Conservation (phyloP, 2,888 invertebrate genomes). For the Mythimna albipuncta region DNA sequence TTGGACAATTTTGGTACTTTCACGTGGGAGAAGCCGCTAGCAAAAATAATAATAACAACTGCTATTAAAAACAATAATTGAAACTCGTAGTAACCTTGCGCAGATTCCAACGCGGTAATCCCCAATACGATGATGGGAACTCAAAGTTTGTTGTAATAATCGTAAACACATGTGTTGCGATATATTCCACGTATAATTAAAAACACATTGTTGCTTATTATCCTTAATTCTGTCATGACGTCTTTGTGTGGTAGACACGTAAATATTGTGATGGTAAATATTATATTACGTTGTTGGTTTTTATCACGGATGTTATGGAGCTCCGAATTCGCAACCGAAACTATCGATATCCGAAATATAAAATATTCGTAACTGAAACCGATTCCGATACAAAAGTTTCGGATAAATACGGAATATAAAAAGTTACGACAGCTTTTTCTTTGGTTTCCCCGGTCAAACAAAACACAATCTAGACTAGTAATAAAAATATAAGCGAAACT, state of each 20-base stretch:
- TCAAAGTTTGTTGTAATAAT: slow-evolving; percentile 19
- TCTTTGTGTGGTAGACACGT: slow-evolving; percentile 28
- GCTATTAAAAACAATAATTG: neutral
- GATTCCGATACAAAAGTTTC: no score
- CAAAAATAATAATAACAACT: slow-evolving; percentile 3
- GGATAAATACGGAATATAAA: no score
- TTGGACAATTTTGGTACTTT: no score
- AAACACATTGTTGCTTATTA: slow-evolving; percentile 51
- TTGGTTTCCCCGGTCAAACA: no score
- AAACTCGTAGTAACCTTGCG: slow-evolving; percentile 9
- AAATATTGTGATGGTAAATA: slow-evolving; percentile 38
- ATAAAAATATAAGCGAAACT: no score
- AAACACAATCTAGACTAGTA: no score
- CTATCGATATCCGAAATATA: no score
- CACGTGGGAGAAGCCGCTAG: neutral
- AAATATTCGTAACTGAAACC: no score
- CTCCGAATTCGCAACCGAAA: no score
- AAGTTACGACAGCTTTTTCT: no score
- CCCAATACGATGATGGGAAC: slow-evolving; percentile 30
- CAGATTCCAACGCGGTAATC: slow-evolving; percentile 23
- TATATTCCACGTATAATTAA: slow-evolving; percentile 49
- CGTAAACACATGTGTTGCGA: slow-evolving; percentile 37
- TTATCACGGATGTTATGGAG: no score
- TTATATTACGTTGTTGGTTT: neutral
- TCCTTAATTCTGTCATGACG: slow-evolving; percentile 38